phyloP scores from a whole-genome alignment of 2,888 invertebrate genomes.

The Microctonus hyperodae region DNA sequence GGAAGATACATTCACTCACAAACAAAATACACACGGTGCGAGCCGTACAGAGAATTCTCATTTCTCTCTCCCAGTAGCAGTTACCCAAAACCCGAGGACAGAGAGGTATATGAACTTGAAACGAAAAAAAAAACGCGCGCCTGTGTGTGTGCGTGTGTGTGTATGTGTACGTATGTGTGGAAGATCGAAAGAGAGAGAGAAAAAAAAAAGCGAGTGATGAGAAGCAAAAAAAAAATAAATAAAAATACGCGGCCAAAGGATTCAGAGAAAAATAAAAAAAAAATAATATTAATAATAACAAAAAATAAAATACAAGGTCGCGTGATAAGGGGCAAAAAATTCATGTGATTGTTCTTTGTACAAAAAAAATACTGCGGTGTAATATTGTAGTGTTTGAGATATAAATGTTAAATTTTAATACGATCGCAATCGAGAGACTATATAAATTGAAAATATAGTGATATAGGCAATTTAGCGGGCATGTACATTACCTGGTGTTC shows the following conservation, averaged over 20 bases:
- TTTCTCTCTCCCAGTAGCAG: conserved; percentile 1
- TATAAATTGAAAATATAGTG: conserved; percentile 52
- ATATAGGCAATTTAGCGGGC: conserved; percentile 63
- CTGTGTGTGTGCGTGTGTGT: background rate
- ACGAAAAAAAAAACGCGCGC: conserved; percentile 1
- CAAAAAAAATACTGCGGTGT: conserved; percentile 67
- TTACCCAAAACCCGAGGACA: conserved; percentile 10
- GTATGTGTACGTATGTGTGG: background rate
- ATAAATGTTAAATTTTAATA: conserved; percentile 64
- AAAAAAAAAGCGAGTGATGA: conserved; percentile 6
- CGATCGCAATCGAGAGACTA: conserved; percentile 62
- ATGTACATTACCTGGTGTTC: conserved; percentile 61
- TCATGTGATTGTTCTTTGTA: conserved; percentile 72
- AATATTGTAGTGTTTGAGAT: conserved; percentile 64
- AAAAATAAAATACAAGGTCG: conserved; percentile 30
- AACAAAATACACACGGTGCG: conserved; percentile 15
- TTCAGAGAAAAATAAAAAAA: conserved; percentile 17
- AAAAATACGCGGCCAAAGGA: conserved; percentile 31
- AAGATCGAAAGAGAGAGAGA: conserved; percentile 29
- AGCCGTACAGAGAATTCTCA: conserved; percentile 3
- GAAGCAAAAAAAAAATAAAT: conserved; percentile 19
- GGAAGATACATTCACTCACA: conserved; percentile 11
- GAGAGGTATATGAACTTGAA: conserved; percentile 23
- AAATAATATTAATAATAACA: conserved; percentile 10
- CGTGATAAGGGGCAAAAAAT: conserved; percentile 46